Base-by-base conservation (phyloP, 2,113 vertebrate genomes). In the Papio anubis region DNA sequence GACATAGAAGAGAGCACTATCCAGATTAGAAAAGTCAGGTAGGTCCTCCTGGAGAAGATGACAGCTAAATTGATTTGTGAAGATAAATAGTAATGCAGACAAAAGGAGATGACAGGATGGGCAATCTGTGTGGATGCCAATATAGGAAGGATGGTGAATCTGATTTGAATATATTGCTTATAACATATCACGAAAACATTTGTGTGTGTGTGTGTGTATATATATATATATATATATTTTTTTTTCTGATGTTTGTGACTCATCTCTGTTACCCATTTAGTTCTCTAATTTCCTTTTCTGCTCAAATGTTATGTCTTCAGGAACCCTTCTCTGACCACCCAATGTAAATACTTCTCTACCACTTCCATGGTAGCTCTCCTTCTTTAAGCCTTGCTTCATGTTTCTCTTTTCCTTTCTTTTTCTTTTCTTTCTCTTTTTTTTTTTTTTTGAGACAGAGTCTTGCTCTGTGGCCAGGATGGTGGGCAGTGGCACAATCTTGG, bases 81-180 rank as follows among this genome's bases (percentile, higher is more conserved):
- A 70, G 27, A 38, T 59, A 32, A 59, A 89, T 50, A 32, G 1
- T 88, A 82, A 45, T 16, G 45, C 5, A 91, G 20, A 80, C 85
- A 73, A 70, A 8, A 82, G 81, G 18, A 68, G 40, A n/a, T 55
- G 18, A 6, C 13, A 25, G 7, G 1, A n/a, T 55, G 2, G 10
- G 3, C 3, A 6, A 38, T 87, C 45, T 40, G 7, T 76, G 59
- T 21, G 0, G 0, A 61, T 14, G 11, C 1, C 27, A 23, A 32
- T 30, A 4, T 25, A 55, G 20, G 25, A 14, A n/a, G 13, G 38
- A 21, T 55, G 38, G 12, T 75, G 12, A 68, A 68, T 86, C 72
- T 91, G 50, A 50, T 52, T 61, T 57, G 25, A 1, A 25, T 57
- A 30, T 52, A 17, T 76, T 10, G 14, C 13, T 96, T 91, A 25